A percentile compares a stretch with the other conserved stretches of the same genome.
Conservation (phyloP, 2,113 vertebrate species). For the Leuciscus idus region DNA sequence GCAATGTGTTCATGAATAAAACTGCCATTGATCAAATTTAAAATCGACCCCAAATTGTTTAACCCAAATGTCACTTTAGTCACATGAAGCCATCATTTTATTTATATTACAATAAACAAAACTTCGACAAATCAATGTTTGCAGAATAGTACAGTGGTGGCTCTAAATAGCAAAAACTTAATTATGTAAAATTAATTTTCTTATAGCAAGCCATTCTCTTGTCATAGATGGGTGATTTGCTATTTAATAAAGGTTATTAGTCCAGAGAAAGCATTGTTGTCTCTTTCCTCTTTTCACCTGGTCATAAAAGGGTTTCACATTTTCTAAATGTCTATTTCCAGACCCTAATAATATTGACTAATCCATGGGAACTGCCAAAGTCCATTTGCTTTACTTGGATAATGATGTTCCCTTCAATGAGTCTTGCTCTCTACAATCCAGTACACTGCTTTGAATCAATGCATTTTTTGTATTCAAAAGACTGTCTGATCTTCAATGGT, state of each 20-base stretch:
- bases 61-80: background rate
- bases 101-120: background rate
- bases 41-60: background rate
- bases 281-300: conserved; percentile 6
- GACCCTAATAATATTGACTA: conserved; percentile 2
- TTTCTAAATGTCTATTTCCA: background rate
- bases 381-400: background rate
- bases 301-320: conserved; percentile 6
- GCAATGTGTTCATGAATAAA: background rate
- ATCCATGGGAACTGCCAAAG: background rate
- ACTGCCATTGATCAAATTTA: background rate
- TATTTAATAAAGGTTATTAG: conserved; percentile 15
- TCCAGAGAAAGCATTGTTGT: conserved; percentile 26
- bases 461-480: background rate
- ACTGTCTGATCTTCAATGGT: conserved; percentile 6
- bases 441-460: conserved; percentile 9
- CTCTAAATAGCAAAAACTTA: background rate
- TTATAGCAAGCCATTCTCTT: background rate
- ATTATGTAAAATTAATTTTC: background rate
- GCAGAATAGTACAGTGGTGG: background rate
- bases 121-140: background rate
- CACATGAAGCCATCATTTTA: background rate
- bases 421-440: background rate
- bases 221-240: background rate
- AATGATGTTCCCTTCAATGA: background rate